A percentile compares a stretch with the other conserved stretches of the same genome.
These are phyloP conservation scores for Leistus spinibarbis DNA, from an alignment of 2,888 invertebrate genomes.

Conservation along the genomic window DNA sequence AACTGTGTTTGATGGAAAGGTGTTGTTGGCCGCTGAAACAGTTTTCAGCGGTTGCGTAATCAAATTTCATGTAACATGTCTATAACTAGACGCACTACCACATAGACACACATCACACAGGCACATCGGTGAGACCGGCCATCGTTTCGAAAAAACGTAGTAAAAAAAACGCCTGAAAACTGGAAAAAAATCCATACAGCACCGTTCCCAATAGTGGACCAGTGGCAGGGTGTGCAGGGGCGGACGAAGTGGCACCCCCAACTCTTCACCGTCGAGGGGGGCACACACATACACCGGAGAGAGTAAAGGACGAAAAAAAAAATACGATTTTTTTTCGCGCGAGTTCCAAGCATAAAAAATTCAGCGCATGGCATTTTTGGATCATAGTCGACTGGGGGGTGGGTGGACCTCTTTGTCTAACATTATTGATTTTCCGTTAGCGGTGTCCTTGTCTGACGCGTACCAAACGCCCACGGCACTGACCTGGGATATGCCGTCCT, in stretches of 20 bases:
- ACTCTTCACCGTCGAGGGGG: background rate
- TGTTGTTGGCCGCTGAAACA: too few species aligned
- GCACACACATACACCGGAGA: background rate
- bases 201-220: constrained; percentile 27
- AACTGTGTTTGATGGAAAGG: too few species aligned
- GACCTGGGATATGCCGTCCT: constrained; percentile 37
- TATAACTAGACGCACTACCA: background rate
- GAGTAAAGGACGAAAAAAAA: constrained; percentile 24
- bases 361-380: constrained; percentile 39
- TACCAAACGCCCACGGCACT: constrained; percentile 36
- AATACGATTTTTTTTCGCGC: constrained; percentile 30
- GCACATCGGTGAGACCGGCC: constrained; percentile 15
- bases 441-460: constrained; percentile 36
- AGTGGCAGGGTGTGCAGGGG: constrained; percentile 8
- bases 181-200: constrained; percentile 39
- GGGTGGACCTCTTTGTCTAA: constrained; percentile 48
- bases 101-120: background rate
- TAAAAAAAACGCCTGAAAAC: constrained; percentile 32
- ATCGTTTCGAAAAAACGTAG: constrained; percentile 28
- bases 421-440: constrained; percentile 51
- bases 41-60: background rate
- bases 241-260: background rate
- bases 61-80: background rate
- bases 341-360: constrained; percentile 33
- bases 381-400: constrained; percentile 40